phyloP scores from a whole-genome alignment of 2,113 vertebrate genomes.

The Pollimyrus isidori region DNA sequence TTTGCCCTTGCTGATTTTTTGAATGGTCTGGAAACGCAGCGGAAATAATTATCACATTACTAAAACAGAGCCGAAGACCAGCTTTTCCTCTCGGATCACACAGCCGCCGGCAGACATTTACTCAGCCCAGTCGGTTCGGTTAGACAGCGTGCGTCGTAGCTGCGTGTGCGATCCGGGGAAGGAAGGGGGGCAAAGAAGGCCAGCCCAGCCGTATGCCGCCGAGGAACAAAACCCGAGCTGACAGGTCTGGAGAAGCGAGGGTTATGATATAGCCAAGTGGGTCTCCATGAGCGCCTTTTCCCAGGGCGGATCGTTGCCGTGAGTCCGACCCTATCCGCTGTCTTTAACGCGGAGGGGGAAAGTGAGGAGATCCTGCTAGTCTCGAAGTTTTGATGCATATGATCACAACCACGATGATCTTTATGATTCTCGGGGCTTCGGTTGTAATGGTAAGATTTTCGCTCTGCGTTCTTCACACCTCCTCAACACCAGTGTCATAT shows the following conservation, averaged over 20 bases:
- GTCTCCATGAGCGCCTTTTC: slow-evolving; percentile 21
- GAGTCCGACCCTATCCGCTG: slow-evolving; percentile 15
- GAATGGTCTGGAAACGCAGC: slow-evolving; percentile 5
- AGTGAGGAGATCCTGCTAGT: slow-evolving; percentile 33
- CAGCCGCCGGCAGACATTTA: neutral
- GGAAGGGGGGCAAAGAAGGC: neutral
- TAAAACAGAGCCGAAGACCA: neutral
- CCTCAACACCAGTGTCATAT: neutral
- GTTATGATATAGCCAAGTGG: slow-evolving; percentile 5
- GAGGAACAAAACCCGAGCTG: slow-evolving; percentile 4
- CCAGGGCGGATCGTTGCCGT: slow-evolving; percentile 26
- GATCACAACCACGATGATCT: slow-evolving; percentile 78
- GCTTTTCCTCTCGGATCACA: neutral
- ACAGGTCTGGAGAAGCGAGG: neutral
- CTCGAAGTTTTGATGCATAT: slow-evolving; percentile 60
- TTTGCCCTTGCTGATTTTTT: slow-evolving; percentile 23
- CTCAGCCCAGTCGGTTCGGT: neutral
- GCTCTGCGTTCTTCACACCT: slow-evolving; percentile 8
- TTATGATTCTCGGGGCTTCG: slow-evolving; percentile 76
- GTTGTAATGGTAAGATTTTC: slow-evolving; percentile 73
- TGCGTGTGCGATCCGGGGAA: neutral
- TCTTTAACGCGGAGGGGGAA: slow-evolving; percentile 36
- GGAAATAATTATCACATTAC: slow-evolving; percentile 11
- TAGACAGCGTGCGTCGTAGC: neutral
- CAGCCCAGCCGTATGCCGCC: slow-evolving; percentile 10